These are phyloP conservation scores for Malurus melanocephalus DNA, from an alignment of 2,113 vertebrate species.

Conservation along the genomic window DNA sequence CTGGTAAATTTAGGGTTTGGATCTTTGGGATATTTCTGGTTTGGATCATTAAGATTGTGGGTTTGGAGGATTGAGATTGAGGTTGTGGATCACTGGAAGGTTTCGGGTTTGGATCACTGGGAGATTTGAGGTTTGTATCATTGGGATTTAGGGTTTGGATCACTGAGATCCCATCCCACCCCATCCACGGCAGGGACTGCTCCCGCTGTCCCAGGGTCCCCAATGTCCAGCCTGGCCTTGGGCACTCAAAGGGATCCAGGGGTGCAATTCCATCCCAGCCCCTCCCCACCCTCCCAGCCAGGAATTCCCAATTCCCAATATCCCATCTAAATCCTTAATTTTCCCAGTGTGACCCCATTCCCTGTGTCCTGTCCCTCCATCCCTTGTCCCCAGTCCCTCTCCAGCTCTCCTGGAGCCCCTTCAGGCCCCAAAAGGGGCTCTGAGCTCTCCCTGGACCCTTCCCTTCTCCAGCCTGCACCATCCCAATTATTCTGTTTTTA, in stretches of 20 bases:
- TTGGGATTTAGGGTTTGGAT: too few species aligned
- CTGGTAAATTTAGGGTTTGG: not conserved
- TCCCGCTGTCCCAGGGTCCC: not conserved
- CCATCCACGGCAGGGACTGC: not conserved
- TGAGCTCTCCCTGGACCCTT: not conserved
- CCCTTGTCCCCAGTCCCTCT: not conserved
- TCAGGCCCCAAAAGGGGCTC: not conserved
- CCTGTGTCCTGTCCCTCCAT: too few species aligned
- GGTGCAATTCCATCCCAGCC: not conserved
- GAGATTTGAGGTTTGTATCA: not conserved
- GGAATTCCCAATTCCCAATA: not conserved
- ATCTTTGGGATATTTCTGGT: not conserved
- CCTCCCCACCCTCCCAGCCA: not conserved
- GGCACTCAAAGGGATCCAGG: not conserved
- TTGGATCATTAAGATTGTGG: not conserved
- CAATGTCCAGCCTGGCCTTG: not conserved
- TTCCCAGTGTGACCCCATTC: too few species aligned
- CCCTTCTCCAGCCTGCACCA: not conserved
- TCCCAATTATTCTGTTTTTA: not conserved
- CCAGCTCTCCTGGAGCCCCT: not conserved
- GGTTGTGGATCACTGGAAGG: too few species aligned
- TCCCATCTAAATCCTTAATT: not conserved
- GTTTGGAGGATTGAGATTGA: too few species aligned
- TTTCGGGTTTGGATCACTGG: too few species aligned
- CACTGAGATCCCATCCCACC: too few species aligned